phyloP scores from a whole-genome alignment of 35 echinoderm and acorn worm genomes.

The Strongylocentrotus purpuratus region DNA sequence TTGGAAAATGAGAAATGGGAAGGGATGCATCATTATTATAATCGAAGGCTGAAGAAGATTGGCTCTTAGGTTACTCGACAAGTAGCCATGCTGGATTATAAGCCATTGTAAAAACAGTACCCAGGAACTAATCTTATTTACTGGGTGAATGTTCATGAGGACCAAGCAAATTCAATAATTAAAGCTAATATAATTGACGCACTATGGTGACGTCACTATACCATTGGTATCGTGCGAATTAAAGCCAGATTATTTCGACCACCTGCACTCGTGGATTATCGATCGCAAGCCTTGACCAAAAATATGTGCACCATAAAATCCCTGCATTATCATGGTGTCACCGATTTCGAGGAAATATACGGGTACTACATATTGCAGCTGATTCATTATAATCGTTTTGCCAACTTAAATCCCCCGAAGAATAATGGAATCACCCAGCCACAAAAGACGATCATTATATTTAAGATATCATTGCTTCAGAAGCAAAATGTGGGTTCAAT shows the following conservation, averaged over 20 bases:
- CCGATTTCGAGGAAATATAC: not conserved
- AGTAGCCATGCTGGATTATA: not conserved
- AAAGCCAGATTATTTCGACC: not conserved
- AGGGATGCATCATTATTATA: not conserved
- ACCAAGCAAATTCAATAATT: slow-evolving; percentile 1
- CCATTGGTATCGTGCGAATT: not conserved
- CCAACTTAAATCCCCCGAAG: not conserved
- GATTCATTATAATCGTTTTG: not conserved
- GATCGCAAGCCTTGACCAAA: not conserved
- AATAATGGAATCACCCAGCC: not conserved
- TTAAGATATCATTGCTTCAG: no score
- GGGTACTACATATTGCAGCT: not conserved
- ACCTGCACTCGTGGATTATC: slow-evolving; percentile 15
- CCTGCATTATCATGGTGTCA: not conserved
- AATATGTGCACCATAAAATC: not conserved
- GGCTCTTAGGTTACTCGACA: not conserved
- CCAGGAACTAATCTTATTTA: slow-evolving; percentile 1
- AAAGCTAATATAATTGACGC: slow-evolving; percentile 12
- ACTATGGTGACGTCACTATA: not conserved
- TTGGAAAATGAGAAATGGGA: not conserved
- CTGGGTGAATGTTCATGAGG: not conserved
- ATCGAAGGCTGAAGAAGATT: not conserved
- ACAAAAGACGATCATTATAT: not conserved
- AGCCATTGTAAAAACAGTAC: not conserved
- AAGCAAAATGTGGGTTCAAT: no score